phyloP scores from a whole-genome alignment of 2,888 invertebrate species.

The Muschampia plurimacula region DNA sequence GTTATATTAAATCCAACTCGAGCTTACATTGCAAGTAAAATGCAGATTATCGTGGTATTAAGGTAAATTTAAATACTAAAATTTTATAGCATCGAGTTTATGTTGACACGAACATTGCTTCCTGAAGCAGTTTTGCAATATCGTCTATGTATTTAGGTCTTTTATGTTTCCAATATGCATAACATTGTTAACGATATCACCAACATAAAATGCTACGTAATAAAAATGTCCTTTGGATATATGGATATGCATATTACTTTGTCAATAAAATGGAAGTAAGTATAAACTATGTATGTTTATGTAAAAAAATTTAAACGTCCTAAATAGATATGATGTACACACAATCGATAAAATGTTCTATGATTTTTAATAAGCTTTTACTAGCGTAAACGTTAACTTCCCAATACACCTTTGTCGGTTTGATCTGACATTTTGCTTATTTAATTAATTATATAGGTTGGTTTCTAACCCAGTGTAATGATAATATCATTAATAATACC shows the following conservation, averaged over 20 bases:
- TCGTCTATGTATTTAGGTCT: slow-evolving; percentile 6
- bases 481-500: too few relatives aligned
- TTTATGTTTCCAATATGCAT: slow-evolving; percentile 19
- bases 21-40: not conserved
- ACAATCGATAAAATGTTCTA: too few relatives aligned
- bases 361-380: too few relatives aligned
- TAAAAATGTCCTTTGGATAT: slow-evolving; percentile 1
- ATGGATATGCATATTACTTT: not conserved
- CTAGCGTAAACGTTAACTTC: too few relatives aligned
- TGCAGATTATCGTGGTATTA: not conserved
- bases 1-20: not conserved
- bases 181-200: slow-evolving; percentile 8
- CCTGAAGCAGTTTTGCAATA: not conserved
- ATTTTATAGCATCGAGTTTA: slow-evolving; percentile 12
- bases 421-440: too few relatives aligned
- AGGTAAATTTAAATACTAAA: slow-evolving; percentile 5
- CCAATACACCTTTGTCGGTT: too few relatives aligned
- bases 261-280: not conserved
- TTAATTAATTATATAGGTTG: too few relatives aligned
- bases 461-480: too few relatives aligned
- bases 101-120: slow-evolving; percentile 22
- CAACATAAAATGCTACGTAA: slow-evolving; percentile 13
- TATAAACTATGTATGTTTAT: too few relatives aligned
- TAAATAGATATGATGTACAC: too few relatives aligned
- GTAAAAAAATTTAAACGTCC: too few relatives aligned